Evolutionary conservation across 2,888 invertebrate genomes (phyloP).

Genomic region (Zelleria hepariella): DNA sequence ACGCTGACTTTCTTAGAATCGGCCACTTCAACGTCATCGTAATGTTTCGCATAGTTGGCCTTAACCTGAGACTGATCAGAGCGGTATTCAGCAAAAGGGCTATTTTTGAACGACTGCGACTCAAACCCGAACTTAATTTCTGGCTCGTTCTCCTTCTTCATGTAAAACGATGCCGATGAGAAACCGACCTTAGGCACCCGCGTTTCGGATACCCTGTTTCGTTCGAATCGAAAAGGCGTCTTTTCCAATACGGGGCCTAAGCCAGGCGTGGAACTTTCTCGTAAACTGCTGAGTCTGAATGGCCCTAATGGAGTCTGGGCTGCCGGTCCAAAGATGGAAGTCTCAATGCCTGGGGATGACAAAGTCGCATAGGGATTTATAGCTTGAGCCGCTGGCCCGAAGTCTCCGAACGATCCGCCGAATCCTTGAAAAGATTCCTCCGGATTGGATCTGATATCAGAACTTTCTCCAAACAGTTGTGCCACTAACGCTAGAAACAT

Average conservation of each 20-base stretch:
- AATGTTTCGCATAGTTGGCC: slow-evolving; percentile 21
- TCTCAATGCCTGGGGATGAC: slow-evolving; percentile 11
- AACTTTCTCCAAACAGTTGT: slow-evolving; percentile 69
- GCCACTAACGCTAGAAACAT: slow-evolving; percentile 73
- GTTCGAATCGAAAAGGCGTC: slow-evolving; percentile 19
- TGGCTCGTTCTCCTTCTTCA: slow-evolving; percentile 20
- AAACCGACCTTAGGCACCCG: slow-evolving; percentile 19
- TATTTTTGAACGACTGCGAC: slow-evolving; percentile 8
- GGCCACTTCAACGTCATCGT: slow-evolving; percentile 28
- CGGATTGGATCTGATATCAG: slow-evolving; percentile 30
- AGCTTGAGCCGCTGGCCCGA: not conserved
- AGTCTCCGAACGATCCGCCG: not conserved
- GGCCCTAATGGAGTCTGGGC: slow-evolving; percentile 4
- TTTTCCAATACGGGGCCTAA: slow-evolving; percentile 20
- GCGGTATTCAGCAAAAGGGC: not conserved
- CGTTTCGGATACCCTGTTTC: not conserved
- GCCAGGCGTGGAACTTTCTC: slow-evolving; percentile 8
- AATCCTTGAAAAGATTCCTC: slow-evolving; percentile 4
- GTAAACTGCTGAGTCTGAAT: not conserved
- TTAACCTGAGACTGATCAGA: slow-evolving; percentile 14
- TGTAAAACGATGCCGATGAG: slow-evolving; percentile 28
- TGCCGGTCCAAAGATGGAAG: slow-evolving; percentile 10
- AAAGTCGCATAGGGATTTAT: not conserved
- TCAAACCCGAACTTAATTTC: slow-evolving; percentile 23
- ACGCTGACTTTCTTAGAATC: slow-evolving; percentile 27